Conservation (phyloP, 2,888 invertebrate species). For the Morpho achilles region DNA sequence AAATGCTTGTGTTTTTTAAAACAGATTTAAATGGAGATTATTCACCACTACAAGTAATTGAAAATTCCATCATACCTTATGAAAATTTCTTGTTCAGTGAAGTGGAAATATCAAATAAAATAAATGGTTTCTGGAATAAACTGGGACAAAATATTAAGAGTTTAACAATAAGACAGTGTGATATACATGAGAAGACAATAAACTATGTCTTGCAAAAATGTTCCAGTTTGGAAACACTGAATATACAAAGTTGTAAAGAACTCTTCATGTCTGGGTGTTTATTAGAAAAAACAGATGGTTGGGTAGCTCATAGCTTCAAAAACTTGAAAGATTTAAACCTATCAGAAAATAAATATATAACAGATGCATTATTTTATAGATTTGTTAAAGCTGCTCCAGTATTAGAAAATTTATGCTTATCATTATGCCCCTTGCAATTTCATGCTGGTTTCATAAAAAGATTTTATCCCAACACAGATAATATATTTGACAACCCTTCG, state of each 20-base stretch:
- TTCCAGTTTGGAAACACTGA: slow-evolving; percentile 76
- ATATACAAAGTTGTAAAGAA: slow-evolving; percentile 83
- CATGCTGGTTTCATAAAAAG: slow-evolving; percentile 83
- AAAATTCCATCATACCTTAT: slow-evolving; percentile 62
- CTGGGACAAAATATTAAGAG: slow-evolving; percentile 78
- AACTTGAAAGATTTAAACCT: slow-evolving; percentile 80
- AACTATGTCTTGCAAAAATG: slow-evolving; percentile 78
- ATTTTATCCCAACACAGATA: slow-evolving; percentile 79
- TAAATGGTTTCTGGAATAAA: slow-evolving; percentile 76
- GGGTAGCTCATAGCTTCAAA: slow-evolving; percentile 61
- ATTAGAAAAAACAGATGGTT: slow-evolving; percentile 79
- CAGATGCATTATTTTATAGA: slow-evolving; percentile 85
- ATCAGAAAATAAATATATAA: slow-evolving; percentile 84
- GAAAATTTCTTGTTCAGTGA: slow-evolving; percentile 74
- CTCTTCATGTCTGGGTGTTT: slow-evolving; percentile 86
- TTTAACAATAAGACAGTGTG: slow-evolving; percentile 79
- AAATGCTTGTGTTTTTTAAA: slow-evolving; percentile 71
- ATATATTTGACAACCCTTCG: slow-evolving; percentile 71
- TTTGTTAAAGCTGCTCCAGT: slow-evolving; percentile 80
- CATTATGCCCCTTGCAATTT: slow-evolving; percentile 85
- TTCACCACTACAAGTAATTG: slow-evolving; percentile 58
- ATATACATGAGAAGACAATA: slow-evolving; percentile 82
- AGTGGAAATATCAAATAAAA: slow-evolving; percentile 73
- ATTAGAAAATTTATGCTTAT: slow-evolving; percentile 81
- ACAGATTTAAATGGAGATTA: slow-evolving; percentile 56